Base-by-base conservation (phyloP, 2,888 invertebrate species). In the Zygogramma bicolorata region DNA sequence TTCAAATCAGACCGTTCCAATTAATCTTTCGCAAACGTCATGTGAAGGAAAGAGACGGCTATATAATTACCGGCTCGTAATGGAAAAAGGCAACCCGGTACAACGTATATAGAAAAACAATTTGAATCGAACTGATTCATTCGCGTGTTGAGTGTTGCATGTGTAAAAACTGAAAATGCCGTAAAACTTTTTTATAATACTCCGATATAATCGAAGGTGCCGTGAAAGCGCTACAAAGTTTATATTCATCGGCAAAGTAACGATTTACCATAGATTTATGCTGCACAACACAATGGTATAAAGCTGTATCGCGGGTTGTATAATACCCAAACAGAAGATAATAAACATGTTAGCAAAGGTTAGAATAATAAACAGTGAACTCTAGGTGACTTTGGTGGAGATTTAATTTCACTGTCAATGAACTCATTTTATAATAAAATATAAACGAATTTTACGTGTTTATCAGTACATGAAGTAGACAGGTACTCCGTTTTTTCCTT, bases 151-250 rank as follows among this genome's bases (percentile, higher is more conserved):
- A 78, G 80, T 82, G 79, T 84, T 83, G 85, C 85, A 85, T 85
- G 85, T 85, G 84, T 84, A 85, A 85, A 85, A 77, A 77, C 77
- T 77, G 77, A 76, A 74, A 85, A 85, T 82, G 84, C 84, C 84
- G 85, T 85, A 84, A 85, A 84, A 83, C 82, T 79, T 80, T 83
- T 84, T 84, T 84, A 84, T 84, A 84, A 84, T 84, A 70, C 77
- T 62, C 77, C 71, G 77, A 77, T 77, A 77, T 73, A 84, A 85
- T 85, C 84, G 83, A 84, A 84, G 77, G 81, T 81, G 81, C 81
- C 83, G 81, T 83, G 84, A 82, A 83, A 79, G 73, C 81, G 80
- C 81, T 78, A 77, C 81, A 81, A 80, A 80, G 81, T 80, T 83
- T 81, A 81, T 79, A 79, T 77, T 74, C 77, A 78, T 78, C 72